phyloP scores from a whole-genome alignment of 1,140 invertebrate species.

The Diachasmimorpha longicaudata region DNA sequence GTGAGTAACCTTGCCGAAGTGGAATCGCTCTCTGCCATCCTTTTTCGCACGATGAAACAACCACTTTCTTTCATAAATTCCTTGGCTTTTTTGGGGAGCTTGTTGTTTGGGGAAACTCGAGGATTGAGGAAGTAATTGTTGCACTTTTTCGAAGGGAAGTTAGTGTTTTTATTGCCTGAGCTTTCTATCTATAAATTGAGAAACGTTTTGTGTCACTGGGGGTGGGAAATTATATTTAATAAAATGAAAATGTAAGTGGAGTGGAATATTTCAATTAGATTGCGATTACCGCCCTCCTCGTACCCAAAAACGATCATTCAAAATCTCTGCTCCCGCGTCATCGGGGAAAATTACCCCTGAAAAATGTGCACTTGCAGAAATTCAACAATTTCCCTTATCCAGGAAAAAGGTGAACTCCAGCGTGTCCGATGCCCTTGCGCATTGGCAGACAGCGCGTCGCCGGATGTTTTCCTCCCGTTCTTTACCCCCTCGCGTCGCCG shows the following conservation, averaged over 20 bases:
- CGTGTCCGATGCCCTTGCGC: not conserved
- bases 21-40: not conserved
- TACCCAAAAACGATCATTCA: not conserved
- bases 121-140: not conserved
- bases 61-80: conserved; percentile 12
- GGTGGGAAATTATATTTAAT: too few species aligned
- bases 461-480: conserved; percentile 1
- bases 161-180: not conserved
- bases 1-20: conserved; percentile 28
- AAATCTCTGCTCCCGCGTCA: not conserved
- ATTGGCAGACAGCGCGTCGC: conserved; percentile 23
- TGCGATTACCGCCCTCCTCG: too few species aligned
- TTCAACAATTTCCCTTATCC: not conserved
- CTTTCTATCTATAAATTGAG: not conserved
- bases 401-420: not conserved
- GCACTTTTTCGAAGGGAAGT: not conserved
- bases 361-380: not conserved
- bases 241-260: too few species aligned
- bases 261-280: too few species aligned
- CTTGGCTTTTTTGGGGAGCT: not conserved
- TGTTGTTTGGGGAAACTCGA: not conserved
- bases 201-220: too few species aligned
- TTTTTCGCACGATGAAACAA: conserved; percentile 12
- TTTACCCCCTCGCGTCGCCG: not conserved
- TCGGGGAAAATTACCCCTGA: not conserved